phyloP scores from a whole-genome alignment of 2,797 vertebrate genomes.

The Squalus acanthias region DNA sequence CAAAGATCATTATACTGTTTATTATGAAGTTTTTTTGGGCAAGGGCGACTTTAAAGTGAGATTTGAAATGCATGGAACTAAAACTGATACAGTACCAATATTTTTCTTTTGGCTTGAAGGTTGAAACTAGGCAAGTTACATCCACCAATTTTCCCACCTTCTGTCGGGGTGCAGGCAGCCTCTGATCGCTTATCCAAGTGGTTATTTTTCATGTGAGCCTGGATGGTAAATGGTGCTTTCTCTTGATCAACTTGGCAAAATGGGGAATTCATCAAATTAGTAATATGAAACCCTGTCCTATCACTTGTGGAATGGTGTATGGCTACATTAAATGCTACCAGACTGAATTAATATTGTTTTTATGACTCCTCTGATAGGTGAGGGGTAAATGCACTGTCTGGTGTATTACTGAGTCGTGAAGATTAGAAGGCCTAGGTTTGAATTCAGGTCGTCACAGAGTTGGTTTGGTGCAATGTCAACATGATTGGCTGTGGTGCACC shows the following conservation, averaged over 20 bases:
- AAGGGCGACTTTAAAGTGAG: background rate
- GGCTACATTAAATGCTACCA: background rate
- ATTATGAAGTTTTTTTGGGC: background rate
- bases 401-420: background rate
- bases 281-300: background rate
- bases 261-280: background rate
- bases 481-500: background rate
- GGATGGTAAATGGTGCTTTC: background rate
- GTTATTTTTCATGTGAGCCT: background rate
- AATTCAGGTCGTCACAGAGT: background rate
- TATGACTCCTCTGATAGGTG: background rate
- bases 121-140: background rate
- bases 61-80: background rate
- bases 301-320: background rate
- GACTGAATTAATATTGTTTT: background rate
- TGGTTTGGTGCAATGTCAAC: background rate
- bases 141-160: background rate
- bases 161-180: background rate
- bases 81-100: background rate
- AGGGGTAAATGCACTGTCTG: background rate
- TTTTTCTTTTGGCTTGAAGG: background rate
- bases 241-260: background rate
- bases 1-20: background rate
- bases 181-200: background rate
- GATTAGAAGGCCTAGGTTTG: background rate